These are phyloP conservation scores for Eubasilissa splendida DNA, from an alignment of 2,888 invertebrate genomes.

Conservation along the genomic window DNA sequence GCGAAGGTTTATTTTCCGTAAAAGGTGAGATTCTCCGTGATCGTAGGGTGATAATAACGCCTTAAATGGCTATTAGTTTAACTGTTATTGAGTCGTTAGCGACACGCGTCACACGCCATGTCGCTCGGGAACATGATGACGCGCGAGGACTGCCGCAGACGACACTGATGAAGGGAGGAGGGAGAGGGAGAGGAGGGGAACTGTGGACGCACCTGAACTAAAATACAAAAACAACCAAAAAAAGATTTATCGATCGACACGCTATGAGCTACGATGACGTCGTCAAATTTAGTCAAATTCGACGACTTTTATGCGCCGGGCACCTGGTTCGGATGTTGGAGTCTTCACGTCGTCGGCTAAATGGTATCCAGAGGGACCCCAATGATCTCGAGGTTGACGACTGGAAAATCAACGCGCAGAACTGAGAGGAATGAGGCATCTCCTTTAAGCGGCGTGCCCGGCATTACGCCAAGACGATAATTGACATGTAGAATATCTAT, in stretches of 20 bases:
- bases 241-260: neutral
- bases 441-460: too few relatives aligned
- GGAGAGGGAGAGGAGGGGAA: neutral
- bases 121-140: neutral
- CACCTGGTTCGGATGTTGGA: too few relatives aligned
- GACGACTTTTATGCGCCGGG: too few relatives aligned
- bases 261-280: too few relatives aligned
- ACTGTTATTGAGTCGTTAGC: neutral
- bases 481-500: too few relatives aligned
- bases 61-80: neutral
- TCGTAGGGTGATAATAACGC: conserved; percentile 1
- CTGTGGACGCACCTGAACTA: neutral
- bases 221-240: neutral
- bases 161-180: neutral
- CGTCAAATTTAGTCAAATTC: too few relatives aligned
- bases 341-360: too few relatives aligned
- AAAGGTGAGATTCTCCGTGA: neutral
- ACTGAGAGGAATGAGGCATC: too few relatives aligned
- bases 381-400: too few relatives aligned
- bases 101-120: neutral
- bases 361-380: too few relatives aligned
- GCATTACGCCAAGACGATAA: too few relatives aligned
- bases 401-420: too few relatives aligned
- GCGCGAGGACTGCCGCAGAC: neutral
- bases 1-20: neutral